Evolutionary conservation across 2,888 invertebrate genomes (phyloP).

Genomic region (Diaprepes abbreviatus): DNA sequence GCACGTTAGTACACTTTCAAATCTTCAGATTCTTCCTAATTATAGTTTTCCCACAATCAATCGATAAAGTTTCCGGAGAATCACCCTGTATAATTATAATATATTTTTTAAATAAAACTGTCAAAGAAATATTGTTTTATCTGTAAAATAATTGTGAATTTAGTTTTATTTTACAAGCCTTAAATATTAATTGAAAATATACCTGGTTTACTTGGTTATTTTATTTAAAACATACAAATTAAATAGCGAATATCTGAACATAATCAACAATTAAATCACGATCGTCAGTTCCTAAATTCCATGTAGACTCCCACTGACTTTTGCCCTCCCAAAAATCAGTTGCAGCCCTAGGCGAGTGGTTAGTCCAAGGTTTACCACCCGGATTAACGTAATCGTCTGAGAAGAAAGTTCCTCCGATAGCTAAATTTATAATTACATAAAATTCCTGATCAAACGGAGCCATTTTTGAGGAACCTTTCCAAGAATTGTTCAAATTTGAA

Average conservation of each 20-base stretch:
- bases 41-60: no score
- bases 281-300: conserved; percentile 69
- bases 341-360: conserved; percentile 65
- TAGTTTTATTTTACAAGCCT: no score
- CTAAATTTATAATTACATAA: conserved; percentile 72
- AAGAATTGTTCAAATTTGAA: conserved; percentile 67
- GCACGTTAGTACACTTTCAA: no score
- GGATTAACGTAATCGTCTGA: conserved; percentile 71
- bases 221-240: conserved; percentile 12
- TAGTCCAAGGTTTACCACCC: conserved; percentile 74
- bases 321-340: conserved; percentile 76
- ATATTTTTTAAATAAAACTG: no score
- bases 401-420: conserved; percentile 68
- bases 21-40: no score
- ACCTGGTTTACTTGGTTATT: neutral
- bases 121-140: no score
- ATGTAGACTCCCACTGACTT: conserved; percentile 72
- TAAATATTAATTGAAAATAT: no score
- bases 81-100: no score
- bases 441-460: conserved; percentile 80
- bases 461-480: conserved; percentile 70
- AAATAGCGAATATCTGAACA: conserved; percentile 72
- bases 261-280: conserved; percentile 78
- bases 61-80: no score
- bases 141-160: no score